A percentile compares a stretch with the other conserved stretches of the same genome.
Conservation (phyloP, 2,113 vertebrate genomes). For the Acrocephalus arundinaceus region DNA sequence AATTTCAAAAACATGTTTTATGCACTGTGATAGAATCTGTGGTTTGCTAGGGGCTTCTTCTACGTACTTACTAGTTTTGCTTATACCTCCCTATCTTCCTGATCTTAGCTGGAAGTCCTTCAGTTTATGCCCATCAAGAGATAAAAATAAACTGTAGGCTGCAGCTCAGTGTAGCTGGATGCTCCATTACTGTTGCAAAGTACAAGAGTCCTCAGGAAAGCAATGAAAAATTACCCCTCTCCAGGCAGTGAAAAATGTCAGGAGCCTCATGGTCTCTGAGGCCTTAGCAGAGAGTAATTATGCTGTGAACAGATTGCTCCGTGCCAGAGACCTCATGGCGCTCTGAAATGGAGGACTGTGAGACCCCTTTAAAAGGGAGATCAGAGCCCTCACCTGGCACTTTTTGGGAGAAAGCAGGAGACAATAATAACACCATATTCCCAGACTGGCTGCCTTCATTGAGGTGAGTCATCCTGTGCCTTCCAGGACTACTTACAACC, state of each 20-base stretch:
- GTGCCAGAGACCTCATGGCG: accelerated
- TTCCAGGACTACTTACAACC: background rate
- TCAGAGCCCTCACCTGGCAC: background rate
- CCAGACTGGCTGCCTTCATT: background rate
- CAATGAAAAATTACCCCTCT: constrained; percentile 55
- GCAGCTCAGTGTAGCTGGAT: background rate
- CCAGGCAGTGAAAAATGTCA: constrained; percentile 29
- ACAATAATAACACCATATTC: background rate
- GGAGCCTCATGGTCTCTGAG: background rate
- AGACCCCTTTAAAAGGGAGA: background rate
- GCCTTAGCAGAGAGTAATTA: constrained; percentile 7
- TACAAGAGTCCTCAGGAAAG: constrained; percentile 18
- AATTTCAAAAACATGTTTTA: background rate
- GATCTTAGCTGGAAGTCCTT: background rate
- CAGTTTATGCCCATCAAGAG: background rate
- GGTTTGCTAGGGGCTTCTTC: background rate
- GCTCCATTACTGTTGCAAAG: background rate
- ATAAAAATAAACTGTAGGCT: constrained; percentile 22
- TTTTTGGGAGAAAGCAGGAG: background rate
- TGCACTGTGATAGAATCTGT: background rate
- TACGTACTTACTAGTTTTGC: background rate
- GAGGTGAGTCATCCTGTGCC: background rate
- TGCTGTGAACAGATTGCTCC: background rate
- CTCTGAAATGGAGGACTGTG: background rate
- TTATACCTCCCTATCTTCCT: background rate